Percentiles rank a stretch among this genome's conserved stretches.
phyloP scores from a whole-genome alignment of 2,113 vertebrate species.

The Synchiropus splendidus region DNA sequence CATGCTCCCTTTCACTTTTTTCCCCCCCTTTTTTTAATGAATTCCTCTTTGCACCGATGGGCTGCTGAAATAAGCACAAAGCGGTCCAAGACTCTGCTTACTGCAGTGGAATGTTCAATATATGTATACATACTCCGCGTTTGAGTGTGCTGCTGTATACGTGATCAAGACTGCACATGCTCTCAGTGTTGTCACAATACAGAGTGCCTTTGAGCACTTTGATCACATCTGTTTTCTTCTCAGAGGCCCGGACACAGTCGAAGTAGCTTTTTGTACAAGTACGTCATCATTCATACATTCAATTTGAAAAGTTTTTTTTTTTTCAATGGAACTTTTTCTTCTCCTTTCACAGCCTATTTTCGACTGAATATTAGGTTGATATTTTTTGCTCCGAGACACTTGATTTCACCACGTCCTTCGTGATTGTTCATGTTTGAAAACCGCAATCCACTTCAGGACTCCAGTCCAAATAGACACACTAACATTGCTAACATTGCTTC shows the following conservation, averaged over 20 bases:
- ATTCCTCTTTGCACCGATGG: slow-evolving; percentile 62
- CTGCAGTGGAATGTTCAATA: slow-evolving; percentile 38
- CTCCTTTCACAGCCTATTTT: too few relatives aligned
- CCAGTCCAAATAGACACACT: too few relatives aligned
- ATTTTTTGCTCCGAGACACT: too few relatives aligned
- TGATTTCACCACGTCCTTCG: too few relatives aligned
- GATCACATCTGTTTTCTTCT: slow-evolving; percentile 44
- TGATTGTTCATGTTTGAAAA: too few relatives aligned
- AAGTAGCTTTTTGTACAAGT: too few relatives aligned
- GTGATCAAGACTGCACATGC: slow-evolving; percentile 21
- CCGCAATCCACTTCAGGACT: too few relatives aligned
- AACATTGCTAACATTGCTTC: too few relatives aligned
- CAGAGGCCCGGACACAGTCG: slow-evolving; percentile 17
- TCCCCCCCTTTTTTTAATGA: slow-evolving; percentile 46
- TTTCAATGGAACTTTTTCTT: too few relatives aligned
- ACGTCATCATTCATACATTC: too few relatives aligned
- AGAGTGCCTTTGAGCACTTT: slow-evolving; percentile 28
- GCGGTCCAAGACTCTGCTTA: slow-evolving; percentile 30
- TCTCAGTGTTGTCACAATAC: slow-evolving; percentile 23
- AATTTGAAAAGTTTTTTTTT: too few relatives aligned
- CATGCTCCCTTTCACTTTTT: slow-evolving; percentile 41
- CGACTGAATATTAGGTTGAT: too few relatives aligned
- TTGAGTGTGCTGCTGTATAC: slow-evolving; percentile 10
- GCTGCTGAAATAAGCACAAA: slow-evolving; percentile 64
- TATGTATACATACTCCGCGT: slow-evolving; percentile 11